Conservation (phyloP, 2,113 vertebrate genomes). For the Bos javanicus region DNA sequence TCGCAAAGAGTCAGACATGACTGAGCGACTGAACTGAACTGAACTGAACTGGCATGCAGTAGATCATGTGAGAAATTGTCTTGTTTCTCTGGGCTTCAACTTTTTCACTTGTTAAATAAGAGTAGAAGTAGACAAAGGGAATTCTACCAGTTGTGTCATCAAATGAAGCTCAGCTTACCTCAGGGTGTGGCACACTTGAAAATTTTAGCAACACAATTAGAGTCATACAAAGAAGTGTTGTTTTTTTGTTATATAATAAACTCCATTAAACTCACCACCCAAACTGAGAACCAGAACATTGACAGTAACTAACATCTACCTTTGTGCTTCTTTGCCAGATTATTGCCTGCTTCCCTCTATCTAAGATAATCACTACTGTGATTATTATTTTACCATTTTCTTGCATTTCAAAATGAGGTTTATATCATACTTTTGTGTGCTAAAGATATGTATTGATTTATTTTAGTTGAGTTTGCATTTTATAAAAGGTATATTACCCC, state of each 20-base stretch:
- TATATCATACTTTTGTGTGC: background rate
- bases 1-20: too few species aligned
- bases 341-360: background rate
- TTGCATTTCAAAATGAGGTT: background rate
- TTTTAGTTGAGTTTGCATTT: background rate
- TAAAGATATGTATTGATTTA: background rate
- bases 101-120: background rate
- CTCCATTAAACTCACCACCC: background rate
- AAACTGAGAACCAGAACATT: background rate
- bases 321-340: background rate
- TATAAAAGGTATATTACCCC: background rate
- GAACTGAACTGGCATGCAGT: background rate
- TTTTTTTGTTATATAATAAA: background rate
- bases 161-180: background rate
- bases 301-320: background rate
- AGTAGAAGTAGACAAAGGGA: background rate
- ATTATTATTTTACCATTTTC: background rate
- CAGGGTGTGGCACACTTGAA: background rate
- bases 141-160: background rate
- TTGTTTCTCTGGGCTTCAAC: background rate
- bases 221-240: background rate
- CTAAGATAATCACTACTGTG: background rate
- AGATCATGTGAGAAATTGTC: background rate
- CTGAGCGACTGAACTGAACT: too few species aligned
- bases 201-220: background rate